These are phyloP conservation scores for Caenorhabditis auriculariae DNA, from an alignment of 2,888 invertebrate species.

Conservation along the genomic window DNA sequence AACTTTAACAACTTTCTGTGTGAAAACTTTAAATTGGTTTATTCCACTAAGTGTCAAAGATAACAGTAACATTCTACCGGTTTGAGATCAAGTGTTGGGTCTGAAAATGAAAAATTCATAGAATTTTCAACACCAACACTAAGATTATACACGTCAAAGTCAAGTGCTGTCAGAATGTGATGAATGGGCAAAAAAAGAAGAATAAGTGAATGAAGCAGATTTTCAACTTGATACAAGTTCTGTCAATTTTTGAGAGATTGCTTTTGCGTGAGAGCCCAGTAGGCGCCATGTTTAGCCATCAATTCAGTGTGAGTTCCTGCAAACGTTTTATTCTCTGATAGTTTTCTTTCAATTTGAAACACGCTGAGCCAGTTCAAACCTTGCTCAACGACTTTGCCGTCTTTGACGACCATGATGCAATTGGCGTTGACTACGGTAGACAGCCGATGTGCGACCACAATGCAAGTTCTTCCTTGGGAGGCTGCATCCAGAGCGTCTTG, in stretches of 20 bases:
- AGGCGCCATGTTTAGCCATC: constrained; percentile 72
- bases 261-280: constrained; percentile 69
- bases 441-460: constrained; percentile 67
- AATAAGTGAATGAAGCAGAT: not conserved
- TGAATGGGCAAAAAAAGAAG: not conserved
- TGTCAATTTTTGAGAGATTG: constrained; percentile 41
- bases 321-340: no score
- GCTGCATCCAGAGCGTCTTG: constrained; percentile 70
- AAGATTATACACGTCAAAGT: not conserved
- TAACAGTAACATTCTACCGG: no score
- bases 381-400: constrained; percentile 70
- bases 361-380: constrained; percentile 21
- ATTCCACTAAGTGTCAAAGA: no score
- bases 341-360: not conserved
- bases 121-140: constrained; percentile 16
- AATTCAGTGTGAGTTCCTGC: constrained; percentile 75
- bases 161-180: no score
- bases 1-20: no score
- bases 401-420: constrained; percentile 50
- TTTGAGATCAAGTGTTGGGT: no score
- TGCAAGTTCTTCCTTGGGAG: constrained; percentile 65
- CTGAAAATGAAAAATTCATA: constrained; percentile 1
- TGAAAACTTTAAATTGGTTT: no score
- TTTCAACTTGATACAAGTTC: no score
- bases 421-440: constrained; percentile 67